Base-by-base conservation (phyloP, 1,140 invertebrate genomes). In the Brachionus rubens region DNA sequence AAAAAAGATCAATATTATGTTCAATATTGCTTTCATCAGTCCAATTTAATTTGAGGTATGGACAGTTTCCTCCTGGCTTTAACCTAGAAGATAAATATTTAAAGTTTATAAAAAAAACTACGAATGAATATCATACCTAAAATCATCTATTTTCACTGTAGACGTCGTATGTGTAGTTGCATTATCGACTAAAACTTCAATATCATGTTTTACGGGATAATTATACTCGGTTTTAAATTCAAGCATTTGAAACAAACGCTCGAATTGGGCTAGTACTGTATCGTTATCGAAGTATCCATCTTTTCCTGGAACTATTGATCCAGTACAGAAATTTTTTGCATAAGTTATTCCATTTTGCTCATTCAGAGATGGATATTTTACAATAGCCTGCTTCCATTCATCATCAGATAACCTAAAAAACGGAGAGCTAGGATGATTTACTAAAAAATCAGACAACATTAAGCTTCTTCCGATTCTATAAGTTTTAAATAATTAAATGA, bases 241-340 rank as follows among this genome's bases (percentile, higher is more conserved):
- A 19, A 50, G n/a, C 47, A 50, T 50, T 9, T 50, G 47, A 50
- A 50, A 50, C 24, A 50, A 50, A 9, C 47, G 47, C 24, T 50
- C 47, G 1, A 50, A 50, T 50, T 50, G 47, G 24, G 47, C 46
- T 48, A 48, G 21, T 16, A 48, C 21, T 19, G 46, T 48, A 48
- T 48, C 47, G 24, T 50, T 50, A 21, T 50, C 47, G 24, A 50
- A 50, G 24, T 50, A 50, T 21, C 47, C 47, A 50, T 50, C 47
- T 50, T 50, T 50, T 21, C 47, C 47, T 50, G 47, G 47, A 50
- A 50, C 24, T 50, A 50, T 50, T 21, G 47, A 50, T 50, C 47
- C 47, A 50, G 47, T 50, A 50, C 47, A 50, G 19, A 26, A 54
- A 54, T 54, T 28, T 54, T 54, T 54, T 54, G 24, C 52, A 54